phyloP scores from a whole-genome alignment of 1,140 invertebrate species.

The Parapsyche elsis region DNA sequence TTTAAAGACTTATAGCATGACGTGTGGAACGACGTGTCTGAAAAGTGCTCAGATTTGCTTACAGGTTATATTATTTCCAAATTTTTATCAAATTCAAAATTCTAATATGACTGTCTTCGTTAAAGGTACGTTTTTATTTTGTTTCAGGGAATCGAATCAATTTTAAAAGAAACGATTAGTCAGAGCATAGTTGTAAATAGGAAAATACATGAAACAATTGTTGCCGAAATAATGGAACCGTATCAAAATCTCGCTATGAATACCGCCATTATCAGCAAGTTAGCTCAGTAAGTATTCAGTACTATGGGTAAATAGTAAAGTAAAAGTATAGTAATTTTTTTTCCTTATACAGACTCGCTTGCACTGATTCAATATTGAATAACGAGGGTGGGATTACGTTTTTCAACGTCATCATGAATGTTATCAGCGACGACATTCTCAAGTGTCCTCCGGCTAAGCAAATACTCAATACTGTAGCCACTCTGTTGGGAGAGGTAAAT shows the following conservation, averaged over 20 bases:
- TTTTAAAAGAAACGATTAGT: conserved; percentile 32
- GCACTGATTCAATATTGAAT: conserved; percentile 40
- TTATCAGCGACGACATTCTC: conserved; percentile 44
- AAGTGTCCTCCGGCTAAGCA: conserved; percentile 52
- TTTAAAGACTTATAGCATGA: conserved; percentile 21
- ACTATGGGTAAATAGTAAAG: neutral
- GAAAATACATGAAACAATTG: conserved; percentile 30
- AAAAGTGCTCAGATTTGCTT: conserved; percentile 39
- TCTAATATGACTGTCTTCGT: neutral
- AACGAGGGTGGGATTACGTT: conserved; percentile 39
- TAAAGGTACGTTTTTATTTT: too few species aligned
- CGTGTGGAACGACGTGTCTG: conserved; percentile 41
- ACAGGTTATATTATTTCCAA: conserved; percentile 27
- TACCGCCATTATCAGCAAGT: conserved; percentile 49
- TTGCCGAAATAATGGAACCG: conserved; percentile 42
- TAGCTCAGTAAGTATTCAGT: conserved; percentile 46
- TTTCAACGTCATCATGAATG: conserved; percentile 46
- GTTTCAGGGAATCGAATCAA: conserved; percentile 46
- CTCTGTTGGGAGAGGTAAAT: conserved; percentile 51
- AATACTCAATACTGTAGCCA: conserved; percentile 46
- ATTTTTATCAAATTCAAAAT: neutral
- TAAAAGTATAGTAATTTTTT: neutral
- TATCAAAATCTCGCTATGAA: conserved; percentile 41
- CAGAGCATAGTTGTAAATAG: conserved; percentile 44
- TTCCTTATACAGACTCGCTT: conserved; percentile 46